Percentiles rank a stretch among this genome's conserved stretches.
phyloP scores from a whole-genome alignment of 1,140 invertebrate genomes.

The Eueides isabella region DNA sequence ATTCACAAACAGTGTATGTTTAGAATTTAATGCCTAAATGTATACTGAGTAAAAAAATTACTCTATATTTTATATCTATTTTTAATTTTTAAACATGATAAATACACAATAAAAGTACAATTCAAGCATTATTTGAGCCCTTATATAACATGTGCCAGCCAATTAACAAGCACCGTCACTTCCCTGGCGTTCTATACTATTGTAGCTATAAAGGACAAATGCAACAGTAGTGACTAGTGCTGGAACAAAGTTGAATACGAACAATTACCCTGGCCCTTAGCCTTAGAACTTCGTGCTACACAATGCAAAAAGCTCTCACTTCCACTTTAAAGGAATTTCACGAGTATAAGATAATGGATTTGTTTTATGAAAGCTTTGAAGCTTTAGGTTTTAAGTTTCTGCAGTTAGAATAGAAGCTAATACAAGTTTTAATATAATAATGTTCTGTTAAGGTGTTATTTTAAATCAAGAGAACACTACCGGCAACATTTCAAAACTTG shows the following conservation, averaged over 20 bases:
- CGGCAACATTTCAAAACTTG: too few species aligned
- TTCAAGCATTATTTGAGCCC: background rate
- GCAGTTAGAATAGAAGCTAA: background rate
- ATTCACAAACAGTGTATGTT: too few species aligned
- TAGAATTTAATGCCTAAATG: too few species aligned
- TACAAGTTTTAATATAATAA: background rate
- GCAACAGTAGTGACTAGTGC: background rate
- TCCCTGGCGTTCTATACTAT: background rate
- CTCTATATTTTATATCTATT: too few species aligned
- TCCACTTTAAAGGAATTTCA: slow-evolving; percentile 8
- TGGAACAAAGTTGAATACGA: slow-evolving; percentile 1
- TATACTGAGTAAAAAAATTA: too few species aligned
- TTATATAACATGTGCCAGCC: background rate
- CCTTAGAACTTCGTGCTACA: background rate
- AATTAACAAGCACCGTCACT: background rate
- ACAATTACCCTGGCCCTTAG: slow-evolving; percentile 11
- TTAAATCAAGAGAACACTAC: too few species aligned
- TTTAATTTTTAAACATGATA: background rate
- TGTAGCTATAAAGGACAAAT: background rate
- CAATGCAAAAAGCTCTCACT: slow-evolving; percentile 8
- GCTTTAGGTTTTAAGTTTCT: background rate
- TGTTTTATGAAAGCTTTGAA: background rate
- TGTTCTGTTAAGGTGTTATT: background rate
- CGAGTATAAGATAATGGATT: background rate
- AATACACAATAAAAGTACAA: background rate